Evolutionary conservation across 1,140 invertebrate genomes (phyloP).

Genomic region (Microvelia longipes): DNA sequence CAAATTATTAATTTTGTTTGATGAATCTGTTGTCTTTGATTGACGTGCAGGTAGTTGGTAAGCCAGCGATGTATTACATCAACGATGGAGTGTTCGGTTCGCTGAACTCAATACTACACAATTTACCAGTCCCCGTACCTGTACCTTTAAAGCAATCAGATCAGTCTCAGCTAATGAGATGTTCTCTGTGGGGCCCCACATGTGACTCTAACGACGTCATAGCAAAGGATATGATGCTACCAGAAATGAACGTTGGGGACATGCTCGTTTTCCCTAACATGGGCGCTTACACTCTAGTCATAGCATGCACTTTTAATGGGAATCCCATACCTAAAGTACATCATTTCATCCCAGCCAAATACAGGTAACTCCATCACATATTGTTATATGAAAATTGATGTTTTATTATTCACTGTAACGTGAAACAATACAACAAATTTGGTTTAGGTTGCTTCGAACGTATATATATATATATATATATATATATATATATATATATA

Average conservation of each 20-base stretch:
- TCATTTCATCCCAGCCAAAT: background rate
- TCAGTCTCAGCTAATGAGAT: slow-evolving; percentile 32
- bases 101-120: slow-evolving; percentile 92
- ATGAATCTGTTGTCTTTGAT: no score
- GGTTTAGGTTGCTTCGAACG: background rate
- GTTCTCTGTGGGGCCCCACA: slow-evolving; percentile 84
- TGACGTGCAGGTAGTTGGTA: background rate
- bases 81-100: slow-evolving; percentile 98
- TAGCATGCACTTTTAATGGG: slow-evolving; percentile 80
- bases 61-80: slow-evolving; percentile 53
- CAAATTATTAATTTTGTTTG: no score
- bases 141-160: slow-evolving; percentile 40
- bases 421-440: background rate
- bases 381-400: background rate
- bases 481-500: background rate
- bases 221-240: slow-evolving; percentile 37
- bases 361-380: background rate
- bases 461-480: background rate
- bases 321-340: slow-evolving; percentile 56
- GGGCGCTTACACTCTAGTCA: slow-evolving; percentile 85
- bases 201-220: slow-evolving; percentile 88
- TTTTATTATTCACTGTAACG: no score
- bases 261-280: slow-evolving; percentile 81
- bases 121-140: slow-evolving; percentile 66
- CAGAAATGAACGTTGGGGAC: slow-evolving; percentile 41